Evolutionary conservation across 2,797 vertebrate genomes (phyloP), one percentile per base, ranked within the genome.

Genomic region (Ctenosaura bakeri): DNA sequence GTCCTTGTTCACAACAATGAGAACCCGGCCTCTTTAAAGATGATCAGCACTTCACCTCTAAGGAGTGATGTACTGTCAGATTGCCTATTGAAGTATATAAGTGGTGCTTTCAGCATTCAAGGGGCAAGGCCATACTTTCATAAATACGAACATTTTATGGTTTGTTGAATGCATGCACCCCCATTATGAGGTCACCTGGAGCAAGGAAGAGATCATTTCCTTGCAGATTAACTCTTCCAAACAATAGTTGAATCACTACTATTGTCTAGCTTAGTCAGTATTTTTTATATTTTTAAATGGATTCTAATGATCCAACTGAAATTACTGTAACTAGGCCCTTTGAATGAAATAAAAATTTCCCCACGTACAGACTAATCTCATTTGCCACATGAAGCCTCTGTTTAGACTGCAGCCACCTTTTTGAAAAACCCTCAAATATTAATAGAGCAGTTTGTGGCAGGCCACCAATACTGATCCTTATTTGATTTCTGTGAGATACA

Each of bases 41-140:
- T 91, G 64, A 81, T 94, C 32, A 56, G 77, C 46, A 1, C 46
- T 93, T 94, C 90, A 94, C 89, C 77, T 94, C 83, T 18, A 82
- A 92, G 89, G 90, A 94, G 90, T 93, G 76, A 93, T 90, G 86
- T 89, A 89, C 69, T 62, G 38, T 87, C 91, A 91, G 84, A 90
- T 90, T 92, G 46, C 85, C 88, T 93, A 94, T 91, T 91, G 92
- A 94, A 94, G 90, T 92, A 92, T 50, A 56, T 92, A 93, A 92
- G 89, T 22, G 91, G 91, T 93, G 92, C 94, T 94, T 90, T 79
- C 87, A 92, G 35, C 89, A 91, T 56, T 90, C 88, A 94, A 90
- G 29, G 92, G 88, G 71, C 66, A 92, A 92, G 88, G 87, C 91
- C 84, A 82, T 69, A 56, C 38, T 95, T 95, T 94, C 79, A 90